These are phyloP conservation scores for Anagrus nilaparvatae DNA, from an alignment of 1,140 invertebrate species.

Conservation along the genomic window DNA sequence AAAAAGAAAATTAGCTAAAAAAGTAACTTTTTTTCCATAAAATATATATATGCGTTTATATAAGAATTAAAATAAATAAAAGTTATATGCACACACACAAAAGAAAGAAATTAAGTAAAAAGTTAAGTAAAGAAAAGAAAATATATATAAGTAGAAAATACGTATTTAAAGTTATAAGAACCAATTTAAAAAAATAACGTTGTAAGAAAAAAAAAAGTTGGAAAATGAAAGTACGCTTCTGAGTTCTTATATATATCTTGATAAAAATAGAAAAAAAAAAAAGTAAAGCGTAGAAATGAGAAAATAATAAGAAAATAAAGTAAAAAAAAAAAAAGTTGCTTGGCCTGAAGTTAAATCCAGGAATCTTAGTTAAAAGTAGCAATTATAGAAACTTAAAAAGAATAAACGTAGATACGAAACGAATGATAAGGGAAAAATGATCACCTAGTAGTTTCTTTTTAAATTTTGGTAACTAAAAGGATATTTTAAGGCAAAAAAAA, in stretches of 20 bases:
- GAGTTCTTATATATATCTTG: not conserved
- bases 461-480: too few species aligned
- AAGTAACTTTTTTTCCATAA: too few species aligned
- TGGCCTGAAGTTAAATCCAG: conserved; percentile 27
- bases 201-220: conserved; percentile 8
- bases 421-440: conserved; percentile 32
- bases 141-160: too few species aligned
- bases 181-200: conserved; percentile 36
- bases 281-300: not conserved
- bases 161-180: conserved; percentile 39
- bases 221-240: conserved; percentile 5
- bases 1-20: too few species aligned
- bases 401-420: conserved; percentile 27
- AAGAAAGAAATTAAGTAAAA: too few species aligned
- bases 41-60: too few species aligned
- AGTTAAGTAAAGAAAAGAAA: too few species aligned
- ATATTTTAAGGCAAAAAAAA: too few species aligned
- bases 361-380: conserved; percentile 39
- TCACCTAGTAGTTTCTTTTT: conserved; percentile 18
- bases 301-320: not conserved
- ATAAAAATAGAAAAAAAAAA: conserved; percentile 10
- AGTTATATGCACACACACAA: too few species aligned
- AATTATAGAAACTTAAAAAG: conserved; percentile 31
- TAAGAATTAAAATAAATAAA: too few species aligned
- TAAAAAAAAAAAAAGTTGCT: not conserved